Percentiles rank a stretch among this genome's conserved stretches.
phyloP scores from a whole-genome alignment of 2,113 vertebrate species.

The Zosterops pallidus region DNA sequence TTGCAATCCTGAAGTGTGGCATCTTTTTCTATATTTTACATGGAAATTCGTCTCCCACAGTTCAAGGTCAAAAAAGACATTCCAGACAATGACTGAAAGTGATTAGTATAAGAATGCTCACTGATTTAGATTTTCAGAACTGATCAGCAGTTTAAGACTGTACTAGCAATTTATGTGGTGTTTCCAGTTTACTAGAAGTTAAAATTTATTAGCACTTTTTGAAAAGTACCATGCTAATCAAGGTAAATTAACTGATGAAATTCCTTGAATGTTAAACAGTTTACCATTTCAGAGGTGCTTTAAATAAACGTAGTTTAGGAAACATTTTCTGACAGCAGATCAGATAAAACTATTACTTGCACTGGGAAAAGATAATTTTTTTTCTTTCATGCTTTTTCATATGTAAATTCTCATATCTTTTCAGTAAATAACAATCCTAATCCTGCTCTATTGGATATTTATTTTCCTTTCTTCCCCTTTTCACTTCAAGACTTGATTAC shows the following conservation, averaged over 20 bases:
- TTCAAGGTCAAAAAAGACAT: constrained; percentile 47
- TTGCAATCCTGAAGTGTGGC: background rate
- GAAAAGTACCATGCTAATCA: constrained; percentile 57
- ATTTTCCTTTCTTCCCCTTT: background rate
- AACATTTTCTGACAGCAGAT: background rate
- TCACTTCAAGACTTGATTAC: background rate
- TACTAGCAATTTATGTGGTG: constrained; percentile 20
- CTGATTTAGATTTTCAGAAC: constrained; percentile 63
- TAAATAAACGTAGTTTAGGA: constrained; percentile 22
- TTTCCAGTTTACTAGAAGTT: constrained; percentile 53
- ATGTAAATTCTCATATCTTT: background rate
- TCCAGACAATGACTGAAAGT: constrained; percentile 40
- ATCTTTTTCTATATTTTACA: background rate
- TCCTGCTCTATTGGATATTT: background rate
- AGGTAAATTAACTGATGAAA: constrained; percentile 68
- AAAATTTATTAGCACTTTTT: constrained; percentile 67
- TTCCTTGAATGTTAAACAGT: constrained; percentile 48
- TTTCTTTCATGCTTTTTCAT: background rate
- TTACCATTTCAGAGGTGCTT: constrained; percentile 11
- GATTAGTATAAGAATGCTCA: constrained; percentile 32
- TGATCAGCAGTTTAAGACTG: constrained; percentile 51
- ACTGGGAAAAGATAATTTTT: background rate
- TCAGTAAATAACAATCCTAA: background rate
- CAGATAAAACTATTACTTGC: background rate
- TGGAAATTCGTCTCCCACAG: background rate